These are phyloP conservation scores for Pocillopora verrucosa DNA, from an alignment of 64 coral and sea anemone species.

Conservation along the genomic window DNA sequence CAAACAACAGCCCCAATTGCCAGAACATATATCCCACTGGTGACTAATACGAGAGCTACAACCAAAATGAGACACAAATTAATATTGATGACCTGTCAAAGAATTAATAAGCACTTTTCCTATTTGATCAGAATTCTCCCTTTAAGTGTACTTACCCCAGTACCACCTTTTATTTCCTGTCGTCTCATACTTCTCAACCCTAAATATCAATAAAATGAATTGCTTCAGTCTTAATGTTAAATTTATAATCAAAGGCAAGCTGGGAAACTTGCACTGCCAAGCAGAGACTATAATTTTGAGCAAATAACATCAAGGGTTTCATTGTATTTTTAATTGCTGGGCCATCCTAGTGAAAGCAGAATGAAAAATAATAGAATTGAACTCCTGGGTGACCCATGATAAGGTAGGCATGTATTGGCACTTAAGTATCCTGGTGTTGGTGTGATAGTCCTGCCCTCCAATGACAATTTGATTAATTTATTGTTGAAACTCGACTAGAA, in stretches of 20 bases:
- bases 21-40: constrained; percentile 95
- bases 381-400: no score
- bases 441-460: no score
- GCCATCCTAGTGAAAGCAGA: no score
- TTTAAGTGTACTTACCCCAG: constrained; percentile 62
- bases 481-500: no score
- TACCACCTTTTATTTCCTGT: constrained; percentile 92
- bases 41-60: constrained; percentile 85
- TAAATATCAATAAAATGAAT: constrained; percentile 18
- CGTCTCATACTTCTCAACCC: constrained; percentile 88
- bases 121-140: background rate
- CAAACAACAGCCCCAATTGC: constrained; percentile 84
- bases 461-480: no score
- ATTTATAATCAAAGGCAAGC: background rate
- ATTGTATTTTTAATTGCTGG: no score
- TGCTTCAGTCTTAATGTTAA: background rate
- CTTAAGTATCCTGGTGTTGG: no score
- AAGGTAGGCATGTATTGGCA: no score
- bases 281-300: no score
- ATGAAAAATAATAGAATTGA: no score
- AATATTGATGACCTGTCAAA: background rate
- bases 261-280: no score
- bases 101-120: background rate
- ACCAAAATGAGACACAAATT: background rate
- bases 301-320: no score